Evolutionary conservation across 2,113 vertebrate species (phyloP).

Genomic region (Megaceryle maxima): DNA sequence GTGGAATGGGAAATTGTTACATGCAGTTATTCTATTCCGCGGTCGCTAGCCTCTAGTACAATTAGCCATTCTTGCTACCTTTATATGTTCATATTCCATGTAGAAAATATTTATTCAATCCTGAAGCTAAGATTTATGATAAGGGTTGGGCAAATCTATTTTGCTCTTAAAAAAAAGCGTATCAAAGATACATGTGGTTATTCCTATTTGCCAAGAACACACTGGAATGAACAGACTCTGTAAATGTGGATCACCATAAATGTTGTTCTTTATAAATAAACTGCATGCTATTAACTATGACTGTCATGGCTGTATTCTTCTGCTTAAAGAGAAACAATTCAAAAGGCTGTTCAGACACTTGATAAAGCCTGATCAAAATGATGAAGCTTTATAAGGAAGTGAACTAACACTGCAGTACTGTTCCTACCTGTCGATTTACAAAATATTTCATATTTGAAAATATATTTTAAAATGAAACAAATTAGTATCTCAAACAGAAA

Average conservation of each 20-base stretch:
- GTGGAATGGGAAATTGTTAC: neutral
- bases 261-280: neutral
- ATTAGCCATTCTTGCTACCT: neutral
- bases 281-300: neutral
- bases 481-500: neutral
- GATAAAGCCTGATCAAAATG: neutral
- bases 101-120: neutral
- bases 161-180: neutral
- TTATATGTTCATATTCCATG: neutral
- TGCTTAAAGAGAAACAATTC: neutral
- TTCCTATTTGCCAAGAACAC: neutral
- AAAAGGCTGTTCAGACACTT: neutral
- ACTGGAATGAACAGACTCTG: neutral
- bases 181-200: neutral
- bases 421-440: neutral
- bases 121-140: neutral
- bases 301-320: neutral
- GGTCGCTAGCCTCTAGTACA: neutral
- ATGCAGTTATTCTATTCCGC: neutral
- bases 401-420: neutral
- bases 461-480: neutral
- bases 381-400: neutral
- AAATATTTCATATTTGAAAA: neutral
- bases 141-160: neutral
- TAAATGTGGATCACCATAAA: neutral